Evolutionary conservation across 2,113 vertebrate species (phyloP), one percentile per base, ranked within the genome.

Genomic region (Candoia aspera): DNA sequence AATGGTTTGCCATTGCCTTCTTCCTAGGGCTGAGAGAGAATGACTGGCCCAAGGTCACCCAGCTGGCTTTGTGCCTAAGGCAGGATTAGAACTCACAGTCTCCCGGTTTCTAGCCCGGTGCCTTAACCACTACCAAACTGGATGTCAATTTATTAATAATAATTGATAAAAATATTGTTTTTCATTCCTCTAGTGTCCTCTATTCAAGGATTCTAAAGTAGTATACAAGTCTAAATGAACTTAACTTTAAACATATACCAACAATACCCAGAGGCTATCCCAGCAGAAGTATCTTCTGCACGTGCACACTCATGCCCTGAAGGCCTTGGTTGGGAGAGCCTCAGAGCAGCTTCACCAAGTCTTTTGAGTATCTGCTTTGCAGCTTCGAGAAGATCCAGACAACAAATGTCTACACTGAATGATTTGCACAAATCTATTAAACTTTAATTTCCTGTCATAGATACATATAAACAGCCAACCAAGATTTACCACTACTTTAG

Each of bases 171-270:
- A 96, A 96, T 93, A 95, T 42, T 0, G 92, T 57, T 93, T 96
- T 96, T 96, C 92, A 96, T 97, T 96, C 94, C 94, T 96, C 93
- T 95, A 95, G 94, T 95, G 95, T 93, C 87, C 95, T 96, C 93
- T 91, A 94, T 0, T 1, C 92, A 96, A 96, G 94, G 93, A 95
- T 96, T 95, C 95, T 96, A 93, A 95, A 96, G 90, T 93, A 96
- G 87, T 96, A 94, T 94, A 94, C 73, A 59, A 94, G 95, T 93
- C 94, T 96, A 97, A 96, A 96, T 95, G 95, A 96, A 96, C 90
- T 84, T 91, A 95, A 84, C 91, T 94, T 95, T 91, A 91, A 95
- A 96, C 42, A 3, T 79, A 42, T 42, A 21, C 73, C 17, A 42
- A 42, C 73, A 42, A 42, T 79, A 79, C 33, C 73, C 13, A 79